Conservation (phyloP, 2,888 invertebrate species). For the Tiliacea citrago region DNA sequence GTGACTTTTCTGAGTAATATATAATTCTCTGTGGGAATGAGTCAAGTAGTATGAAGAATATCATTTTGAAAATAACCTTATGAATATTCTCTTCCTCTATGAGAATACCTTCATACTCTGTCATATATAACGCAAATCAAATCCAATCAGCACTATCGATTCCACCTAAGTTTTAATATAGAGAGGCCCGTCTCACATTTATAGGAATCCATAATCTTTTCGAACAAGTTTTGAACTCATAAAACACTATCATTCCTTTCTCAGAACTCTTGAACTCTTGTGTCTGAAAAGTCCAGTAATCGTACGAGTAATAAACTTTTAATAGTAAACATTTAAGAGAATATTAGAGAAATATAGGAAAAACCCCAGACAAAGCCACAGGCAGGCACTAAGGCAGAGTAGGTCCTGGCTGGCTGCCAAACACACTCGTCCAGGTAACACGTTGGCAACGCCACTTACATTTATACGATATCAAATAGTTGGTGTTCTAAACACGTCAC, state of each 20-base stretch:
- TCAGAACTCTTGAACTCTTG: conserved; percentile 1
- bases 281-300: conserved; percentile 34
- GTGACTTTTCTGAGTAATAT: conserved; percentile 49
- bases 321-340: conserved; percentile 51
- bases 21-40: conserved; percentile 57
- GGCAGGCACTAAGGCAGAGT: conserved; percentile 62
- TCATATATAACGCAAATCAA: neutral
- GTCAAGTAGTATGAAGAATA: conserved; percentile 40
- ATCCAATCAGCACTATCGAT: neutral
- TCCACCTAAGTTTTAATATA: neutral
- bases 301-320: conserved; percentile 49
- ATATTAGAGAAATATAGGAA: conserved; percentile 56
- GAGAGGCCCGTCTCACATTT: neutral
- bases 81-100: neutral
- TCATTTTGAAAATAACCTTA: conserved; percentile 12
- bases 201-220: neutral
- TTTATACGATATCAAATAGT: conserved; percentile 64
- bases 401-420: conserved; percentile 71
- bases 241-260: conserved; percentile 9
- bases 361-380: conserved; percentile 69
- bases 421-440: conserved; percentile 70
- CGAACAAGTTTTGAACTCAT: neutral
- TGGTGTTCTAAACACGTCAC: conserved; percentile 31
- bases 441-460: conserved; percentile 60
- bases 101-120: neutral